Percentiles rank a stretch among this genome's conserved stretches.
Evolutionary conservation across 2,113 vertebrate species (phyloP).

Genomic region (Urocitellus parryii): DNA sequence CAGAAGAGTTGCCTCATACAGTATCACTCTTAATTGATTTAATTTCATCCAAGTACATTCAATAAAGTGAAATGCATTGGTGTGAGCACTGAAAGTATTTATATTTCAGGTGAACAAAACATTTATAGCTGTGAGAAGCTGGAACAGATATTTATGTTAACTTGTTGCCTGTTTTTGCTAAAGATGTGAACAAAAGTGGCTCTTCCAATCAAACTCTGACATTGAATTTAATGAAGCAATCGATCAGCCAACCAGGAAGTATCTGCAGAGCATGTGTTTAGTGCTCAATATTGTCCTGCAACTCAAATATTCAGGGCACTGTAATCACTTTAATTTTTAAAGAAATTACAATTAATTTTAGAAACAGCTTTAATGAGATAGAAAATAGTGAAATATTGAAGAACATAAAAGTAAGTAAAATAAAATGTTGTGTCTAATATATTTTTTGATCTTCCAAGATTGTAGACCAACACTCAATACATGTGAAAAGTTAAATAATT

Average conservation of each 20-base stretch:
- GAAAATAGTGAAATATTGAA: not conserved
- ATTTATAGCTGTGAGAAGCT: not conserved
- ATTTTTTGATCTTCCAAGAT: not conserved
- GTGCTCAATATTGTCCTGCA: not conserved
- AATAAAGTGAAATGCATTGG: not conserved
- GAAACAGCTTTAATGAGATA: not conserved
- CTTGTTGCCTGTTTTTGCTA: slow-evolving; percentile 1
- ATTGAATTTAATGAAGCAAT: slow-evolving; percentile 55
- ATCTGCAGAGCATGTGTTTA: not conserved
- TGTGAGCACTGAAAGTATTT: not conserved
- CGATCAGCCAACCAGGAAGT: not conserved
- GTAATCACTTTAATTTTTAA: not conserved
- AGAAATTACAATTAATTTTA: not conserved
- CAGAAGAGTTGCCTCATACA: not conserved
- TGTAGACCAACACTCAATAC: not conserved
- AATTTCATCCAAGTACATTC: slow-evolving; percentile 21
- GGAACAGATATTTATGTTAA: slow-evolving; percentile 28
- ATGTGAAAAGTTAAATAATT: not conserved
- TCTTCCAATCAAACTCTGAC: slow-evolving; percentile 48
- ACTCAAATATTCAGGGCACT: not conserved
- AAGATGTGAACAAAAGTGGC: not conserved
- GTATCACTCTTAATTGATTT: slow-evolving; percentile 56
- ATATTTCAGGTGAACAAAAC: not conserved
- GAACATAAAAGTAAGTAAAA: not conserved
- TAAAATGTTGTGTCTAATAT: not conserved